These are phyloP conservation scores for Tenualosa ilisha DNA, from an alignment of 2,797 vertebrate species.

Conservation along the genomic window DNA sequence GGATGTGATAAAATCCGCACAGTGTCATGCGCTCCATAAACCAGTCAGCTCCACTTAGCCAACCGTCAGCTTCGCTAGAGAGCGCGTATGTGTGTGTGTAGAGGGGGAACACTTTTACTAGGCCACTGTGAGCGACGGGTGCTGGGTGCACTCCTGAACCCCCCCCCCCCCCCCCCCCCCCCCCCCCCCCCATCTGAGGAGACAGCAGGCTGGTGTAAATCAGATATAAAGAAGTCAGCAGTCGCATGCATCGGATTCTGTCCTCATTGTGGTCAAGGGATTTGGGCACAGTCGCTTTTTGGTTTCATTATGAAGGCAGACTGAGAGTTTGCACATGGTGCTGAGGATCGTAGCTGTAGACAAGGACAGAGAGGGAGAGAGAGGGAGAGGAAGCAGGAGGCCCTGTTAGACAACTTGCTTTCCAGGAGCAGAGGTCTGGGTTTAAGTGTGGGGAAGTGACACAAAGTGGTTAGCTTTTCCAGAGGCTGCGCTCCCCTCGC, in stretches of 20 bases:
- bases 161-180: neutral
- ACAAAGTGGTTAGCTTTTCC: slow-evolving; percentile 39
- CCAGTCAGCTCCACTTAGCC: slow-evolving; percentile 56
- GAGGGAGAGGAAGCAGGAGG: neutral
- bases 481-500: slow-evolving; percentile 17
- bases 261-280: neutral
- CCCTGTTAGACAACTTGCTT: slow-evolving; percentile 38
- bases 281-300: slow-evolving; percentile 1
- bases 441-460: slow-evolving; percentile 50
- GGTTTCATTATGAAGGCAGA: neutral
- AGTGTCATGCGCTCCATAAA: slow-evolving; percentile 60
- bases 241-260: neutral
- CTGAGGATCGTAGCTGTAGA: neutral
- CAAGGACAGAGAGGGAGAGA: neutral
- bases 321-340: slow-evolving; percentile 37
- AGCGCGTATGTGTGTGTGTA: neutral
- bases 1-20: slow-evolving; percentile 48
- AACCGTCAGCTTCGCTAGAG: neutral
- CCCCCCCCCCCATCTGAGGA: neutral
- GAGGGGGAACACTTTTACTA: slow-evolving; percentile 43
- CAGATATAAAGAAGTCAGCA: slow-evolving; percentile 26
- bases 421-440: slow-evolving; percentile 30
- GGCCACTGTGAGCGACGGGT: slow-evolving; percentile 28
- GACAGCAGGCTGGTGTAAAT: slow-evolving; percentile 39
- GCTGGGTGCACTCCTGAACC: neutral